A percentile compares a stretch with the other conserved stretches of the same genome.
These are phyloP conservation scores for Trissolcus basalis DNA, from an alignment of 1,140 invertebrate species.

Conservation along the genomic window DNA sequence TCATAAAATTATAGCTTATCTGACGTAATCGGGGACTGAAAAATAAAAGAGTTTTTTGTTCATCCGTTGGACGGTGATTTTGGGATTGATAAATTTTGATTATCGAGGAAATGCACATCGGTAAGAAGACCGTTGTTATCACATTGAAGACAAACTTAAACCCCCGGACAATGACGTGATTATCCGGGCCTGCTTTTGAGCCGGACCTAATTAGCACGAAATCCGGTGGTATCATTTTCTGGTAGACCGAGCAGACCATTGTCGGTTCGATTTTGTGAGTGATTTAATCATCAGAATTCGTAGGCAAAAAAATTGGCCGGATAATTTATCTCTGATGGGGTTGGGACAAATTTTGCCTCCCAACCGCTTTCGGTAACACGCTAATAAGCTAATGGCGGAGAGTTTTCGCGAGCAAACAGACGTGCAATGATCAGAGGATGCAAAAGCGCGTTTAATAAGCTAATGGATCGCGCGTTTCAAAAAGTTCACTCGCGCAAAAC, in stretches of 20 bases:
- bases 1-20: slow-evolving; percentile 10
- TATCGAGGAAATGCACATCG: too few species aligned
- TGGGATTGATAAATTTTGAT: too few species aligned
- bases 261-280: slow-evolving; percentile 28
- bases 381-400: slow-evolving; percentile 56
- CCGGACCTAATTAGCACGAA: slow-evolving; percentile 23
- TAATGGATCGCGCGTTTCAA: slow-evolving; percentile 53
- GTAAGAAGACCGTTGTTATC: too few species aligned
- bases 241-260: slow-evolving; percentile 40
- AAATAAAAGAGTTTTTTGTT: too few species aligned
- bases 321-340: too few species aligned
- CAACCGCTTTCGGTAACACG: background rate
- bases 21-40: slow-evolving; percentile 1
- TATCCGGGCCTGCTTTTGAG: slow-evolving; percentile 5
- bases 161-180: too few species aligned
- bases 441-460: slow-evolving; percentile 58
- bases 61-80: too few species aligned
- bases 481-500: slow-evolving; percentile 31
- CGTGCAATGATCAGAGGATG: slow-evolving; percentile 39
- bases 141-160: too few species aligned
- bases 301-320: too few species aligned
- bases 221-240: slow-evolving; percentile 24
- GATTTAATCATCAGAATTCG: slow-evolving; percentile 24
- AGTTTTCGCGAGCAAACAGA: slow-evolving; percentile 18
- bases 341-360: too few species aligned